Percentiles rank a stretch among this genome's conserved stretches.
These are phyloP conservation scores for Hydractinia echinata DNA, from an alignment of 30 jellyfish, hydroid and myxozoan genomes.

Conservation along the genomic window DNA sequence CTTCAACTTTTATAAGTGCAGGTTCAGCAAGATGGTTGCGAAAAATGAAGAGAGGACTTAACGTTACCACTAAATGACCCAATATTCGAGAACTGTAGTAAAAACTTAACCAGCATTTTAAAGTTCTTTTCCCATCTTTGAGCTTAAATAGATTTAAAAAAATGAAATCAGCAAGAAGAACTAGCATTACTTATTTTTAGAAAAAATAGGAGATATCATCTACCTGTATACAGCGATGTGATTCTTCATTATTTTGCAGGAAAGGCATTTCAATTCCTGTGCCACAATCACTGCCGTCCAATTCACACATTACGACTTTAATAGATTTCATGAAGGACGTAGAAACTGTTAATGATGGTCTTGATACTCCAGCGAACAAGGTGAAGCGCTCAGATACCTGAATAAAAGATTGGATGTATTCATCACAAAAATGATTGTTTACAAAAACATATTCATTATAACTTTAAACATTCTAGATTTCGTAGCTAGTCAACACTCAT, in stretches of 20 bases:
- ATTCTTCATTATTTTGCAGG: neutral
- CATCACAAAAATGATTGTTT: no score
- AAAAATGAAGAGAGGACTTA: neutral
- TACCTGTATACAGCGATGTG: constrained; percentile 19
- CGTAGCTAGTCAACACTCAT: no score
- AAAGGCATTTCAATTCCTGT: neutral
- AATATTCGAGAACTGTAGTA: neutral
- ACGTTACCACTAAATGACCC: neutral
- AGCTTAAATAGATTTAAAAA: neutral
- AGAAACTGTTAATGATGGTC: neutral
- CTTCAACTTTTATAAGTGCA: neutral
- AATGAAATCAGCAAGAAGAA: neutral
- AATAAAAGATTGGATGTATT: neutral
- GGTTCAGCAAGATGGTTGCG: constrained; percentile 8
- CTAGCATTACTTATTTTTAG: neutral
- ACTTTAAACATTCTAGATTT: no score
- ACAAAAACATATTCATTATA: no score
- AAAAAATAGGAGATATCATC: neutral
- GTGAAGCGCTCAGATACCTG: neutral
- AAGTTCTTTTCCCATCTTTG: neutral
- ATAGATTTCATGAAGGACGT: constrained; percentile 2
- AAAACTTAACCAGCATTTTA: constrained; percentile 6
- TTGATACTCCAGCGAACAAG: constrained; percentile 2
- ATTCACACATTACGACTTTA: neutral
- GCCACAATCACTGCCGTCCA: neutral